Conservation (phyloP, 2,888 invertebrate genomes). For the Drosophila anomalata region DNA sequence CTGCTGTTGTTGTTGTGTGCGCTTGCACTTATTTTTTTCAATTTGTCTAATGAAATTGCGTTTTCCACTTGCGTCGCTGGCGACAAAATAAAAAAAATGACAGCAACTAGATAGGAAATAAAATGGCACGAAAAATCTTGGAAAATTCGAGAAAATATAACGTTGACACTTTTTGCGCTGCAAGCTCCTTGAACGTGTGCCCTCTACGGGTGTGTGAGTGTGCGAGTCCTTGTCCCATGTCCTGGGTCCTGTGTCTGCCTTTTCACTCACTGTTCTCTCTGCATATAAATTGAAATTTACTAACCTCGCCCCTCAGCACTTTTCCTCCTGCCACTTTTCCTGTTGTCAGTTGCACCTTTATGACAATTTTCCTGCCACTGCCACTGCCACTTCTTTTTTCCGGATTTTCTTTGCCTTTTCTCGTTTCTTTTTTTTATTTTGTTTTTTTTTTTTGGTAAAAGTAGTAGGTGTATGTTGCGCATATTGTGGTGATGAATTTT, state of each 20-base stretch:
- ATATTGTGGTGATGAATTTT: constrained; percentile 81
- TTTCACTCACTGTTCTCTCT: constrained; percentile 75
- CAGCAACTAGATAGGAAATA: constrained; percentile 23
- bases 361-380: constrained; percentile 76
- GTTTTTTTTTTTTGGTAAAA: constrained; percentile 3
- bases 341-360: constrained; percentile 81
- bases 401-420: constrained; percentile 23
- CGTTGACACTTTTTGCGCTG: constrained; percentile 72
- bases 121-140: constrained; percentile 64
- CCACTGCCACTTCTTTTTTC: constrained; percentile 61
- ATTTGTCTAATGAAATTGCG: constrained; percentile 83
- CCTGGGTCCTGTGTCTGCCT: constrained; percentile 36
- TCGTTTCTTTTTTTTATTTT: constrained; percentile 18
- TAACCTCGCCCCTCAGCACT: constrained; percentile 37
- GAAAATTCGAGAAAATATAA: constrained; percentile 74
- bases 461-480: constrained; percentile 58
- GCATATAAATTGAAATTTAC: constrained; percentile 84
- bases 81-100: constrained; percentile 29
- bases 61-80: constrained; percentile 71
- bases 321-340: constrained; percentile 16
- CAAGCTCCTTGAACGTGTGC: constrained; percentile 26
- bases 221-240: constrained; percentile 27
- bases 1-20: constrained; percentile 44
- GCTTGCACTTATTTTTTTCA: constrained; percentile 79
- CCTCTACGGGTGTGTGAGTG: constrained; percentile 6